Base-by-base conservation (phyloP, 2,797 vertebrate species). In the Halcyon badia region DNA sequence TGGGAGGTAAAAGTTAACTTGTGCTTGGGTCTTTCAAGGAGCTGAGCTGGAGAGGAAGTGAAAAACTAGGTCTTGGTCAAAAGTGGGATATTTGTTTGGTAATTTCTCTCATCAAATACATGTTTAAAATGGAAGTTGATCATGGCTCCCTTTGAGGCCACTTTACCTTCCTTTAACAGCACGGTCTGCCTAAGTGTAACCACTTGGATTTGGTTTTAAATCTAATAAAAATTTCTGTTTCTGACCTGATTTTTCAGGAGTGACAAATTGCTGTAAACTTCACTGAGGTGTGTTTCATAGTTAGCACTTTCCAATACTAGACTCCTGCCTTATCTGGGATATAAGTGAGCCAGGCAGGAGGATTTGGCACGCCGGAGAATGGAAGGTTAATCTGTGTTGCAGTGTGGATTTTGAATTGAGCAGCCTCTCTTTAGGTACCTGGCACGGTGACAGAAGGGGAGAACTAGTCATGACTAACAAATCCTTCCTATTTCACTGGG, bases 1-100 rank as follows among this genome's bases (percentile, higher is more conserved):
- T 25, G 41, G 51, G 46, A 94, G 56, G 91, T 93, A 70, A 5
- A 91, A 88, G 62, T 75, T 91, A 92, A 75, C 58, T 83, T 87
- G 26, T 31, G 35, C 31, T 76, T 2, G 0, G 6, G 25, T 68
- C 44, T 84, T 86, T 88, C 61, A 80, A 30, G 54, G 51, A 52
- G 30, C 61, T 60, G 51, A 89, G 86, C 65, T 48, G n/a, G 33
- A 82, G 44, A 71, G 68, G 77, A 92, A 94, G 78, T 69, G 51
- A 62, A 89, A 84, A 89, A 52, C 26, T n/a, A 77, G 41, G 3
- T 80, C 60, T 84, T 83, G 48, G 19, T 75, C 37, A 89, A 75
- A 64, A 75, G 21, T 14, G 2, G 64, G 57, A 5, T 57, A 21
- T 52, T 70, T 60, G n/a, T 83, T 70, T 61, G 33, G 37, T 73